A percentile compares a stretch with the other conserved stretches of the same genome.
phyloP scores from a whole-genome alignment of 1,140 invertebrate genomes.

The Plectrocnemia conspersa region DNA sequence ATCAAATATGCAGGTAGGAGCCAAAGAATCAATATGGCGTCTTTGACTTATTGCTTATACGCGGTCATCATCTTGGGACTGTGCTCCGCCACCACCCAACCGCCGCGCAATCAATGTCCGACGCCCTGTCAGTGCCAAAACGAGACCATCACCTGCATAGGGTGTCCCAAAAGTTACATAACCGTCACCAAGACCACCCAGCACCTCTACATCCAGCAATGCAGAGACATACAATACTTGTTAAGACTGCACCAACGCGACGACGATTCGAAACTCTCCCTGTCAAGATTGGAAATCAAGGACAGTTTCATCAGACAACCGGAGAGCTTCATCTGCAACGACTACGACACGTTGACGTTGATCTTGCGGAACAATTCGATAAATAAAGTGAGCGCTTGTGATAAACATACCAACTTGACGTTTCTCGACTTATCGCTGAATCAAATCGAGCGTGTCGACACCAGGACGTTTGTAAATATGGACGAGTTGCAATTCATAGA shows the following conservation, averaged over 20 bases:
- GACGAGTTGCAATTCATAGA: conserved; percentile 40
- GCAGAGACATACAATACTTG: conserved; percentile 40
- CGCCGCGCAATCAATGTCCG: conserved; percentile 12
- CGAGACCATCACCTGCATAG: conserved; percentile 21
- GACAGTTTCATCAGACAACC: conserved; percentile 28
- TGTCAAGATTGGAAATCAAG: conserved; percentile 22
- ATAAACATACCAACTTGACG: conserved; percentile 40
- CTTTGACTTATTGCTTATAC: conserved; percentile 13
- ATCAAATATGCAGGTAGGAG: conserved; percentile 6
- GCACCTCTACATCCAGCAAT: conserved; percentile 22
- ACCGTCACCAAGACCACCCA: conserved; percentile 16
- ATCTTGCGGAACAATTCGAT: conserved; percentile 44
- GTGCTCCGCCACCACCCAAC: conserved; percentile 10
- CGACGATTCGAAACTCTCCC: not conserved
- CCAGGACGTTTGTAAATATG: conserved; percentile 42
- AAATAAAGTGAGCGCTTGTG: conserved; percentile 38
- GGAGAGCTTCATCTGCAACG: conserved; percentile 36
- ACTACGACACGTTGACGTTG: conserved; percentile 42
- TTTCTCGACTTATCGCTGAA: conserved; percentile 48
- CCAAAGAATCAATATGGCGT: not conserved
- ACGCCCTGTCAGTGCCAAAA: conserved; percentile 24
- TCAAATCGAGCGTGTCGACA: conserved; percentile 36
- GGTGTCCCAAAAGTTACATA: conserved; percentile 30
- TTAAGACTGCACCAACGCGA: conserved; percentile 35
- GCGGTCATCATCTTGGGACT: conserved; percentile 15